Evolutionary conservation across 2,113 vertebrate species (phyloP), one percentile per base, ranked within the genome.

Genomic region (Nothoprocta perdicaria): DNA sequence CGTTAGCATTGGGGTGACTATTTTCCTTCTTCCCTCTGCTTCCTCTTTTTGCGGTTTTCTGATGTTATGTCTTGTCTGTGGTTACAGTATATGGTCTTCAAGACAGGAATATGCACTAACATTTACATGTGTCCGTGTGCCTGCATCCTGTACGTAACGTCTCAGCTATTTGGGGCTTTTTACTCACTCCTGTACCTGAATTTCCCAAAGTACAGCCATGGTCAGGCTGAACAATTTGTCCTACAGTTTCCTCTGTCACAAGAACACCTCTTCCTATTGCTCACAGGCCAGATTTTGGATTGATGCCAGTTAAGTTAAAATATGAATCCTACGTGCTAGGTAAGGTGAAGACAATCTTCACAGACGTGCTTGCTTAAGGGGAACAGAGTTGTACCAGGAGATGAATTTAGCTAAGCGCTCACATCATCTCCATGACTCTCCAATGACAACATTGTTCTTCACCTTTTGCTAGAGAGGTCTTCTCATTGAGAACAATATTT

Each of bases 401-500:
- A 67, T 45, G 21, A 85, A 75, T 46, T 22, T 43, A 87, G 27
- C 1, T 1, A 92, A 67, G 40, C 18, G 61, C 82, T 87, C 57
- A 83, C 62, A 78, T 72, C 55, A 71, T 80, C 41, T 22, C 79
- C 46, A 71, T 71, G 65, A 55, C 63, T 55, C 17, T 61, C 85
- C 61, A 80, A 63, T 89, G 80, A 82, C n/a, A 57, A 52, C 68
- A 85, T 89, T 90, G 63, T 46, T 86, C 50, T 83, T n/a, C 40
- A 83, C 76, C 52, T 74, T 91, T 77, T 5, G 5, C 50, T 50
- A 82, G 60, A 83, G 46, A 31, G 38, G 60, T 82, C 71, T 89
- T 46, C 76, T 83, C 89, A 89, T 72, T 48, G 80, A 93, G 79
- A 87, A 89, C 76, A 96, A 94, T 35, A 86, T 91, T 95, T 95